phyloP scores from a whole-genome alignment of 2,888 invertebrate species.

The Microdon myrmicae region DNA sequence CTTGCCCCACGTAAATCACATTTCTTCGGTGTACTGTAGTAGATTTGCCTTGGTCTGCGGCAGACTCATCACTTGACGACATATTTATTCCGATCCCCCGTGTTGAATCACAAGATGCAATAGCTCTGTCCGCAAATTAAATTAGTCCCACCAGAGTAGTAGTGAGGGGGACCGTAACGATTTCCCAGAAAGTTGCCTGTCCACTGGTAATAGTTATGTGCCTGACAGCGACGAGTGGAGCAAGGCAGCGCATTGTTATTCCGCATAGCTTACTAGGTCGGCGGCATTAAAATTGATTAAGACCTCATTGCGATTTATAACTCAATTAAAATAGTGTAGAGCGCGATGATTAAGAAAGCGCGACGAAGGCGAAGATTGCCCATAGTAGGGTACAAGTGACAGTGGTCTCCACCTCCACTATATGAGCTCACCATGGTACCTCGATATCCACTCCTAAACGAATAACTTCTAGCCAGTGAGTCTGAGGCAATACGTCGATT shows the following conservation, averaged over 20 bases:
- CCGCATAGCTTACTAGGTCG: constrained; percentile 52
- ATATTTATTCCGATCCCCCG: constrained; percentile 19
- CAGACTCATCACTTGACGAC: constrained; percentile 8
- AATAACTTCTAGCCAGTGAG: too few species aligned
- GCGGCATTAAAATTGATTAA: constrained; percentile 52
- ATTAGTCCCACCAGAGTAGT: constrained; percentile 23
- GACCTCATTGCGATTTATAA: constrained; percentile 50
- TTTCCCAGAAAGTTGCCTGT: background rate
- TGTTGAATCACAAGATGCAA: background rate
- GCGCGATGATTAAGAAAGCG: constrained; percentile 48
- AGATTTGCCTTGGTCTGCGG: constrained; percentile 1
- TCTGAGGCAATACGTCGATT: too few species aligned
- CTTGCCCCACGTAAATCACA: constrained; percentile 45
- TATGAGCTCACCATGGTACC: constrained; percentile 6
- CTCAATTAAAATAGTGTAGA: constrained; percentile 52
- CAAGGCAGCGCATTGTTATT: constrained; percentile 33
- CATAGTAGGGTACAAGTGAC: constrained; percentile 9
- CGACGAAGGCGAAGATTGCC: constrained; percentile 17
- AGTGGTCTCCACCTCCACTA: constrained; percentile 12
- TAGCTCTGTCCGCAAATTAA: constrained; percentile 34
- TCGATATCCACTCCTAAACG: constrained; percentile 6
- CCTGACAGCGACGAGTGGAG: constrained; percentile 5
- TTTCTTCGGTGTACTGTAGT: constrained; percentile 28
- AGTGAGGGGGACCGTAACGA: background rate
- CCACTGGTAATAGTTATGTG: constrained; percentile 1